Percentiles rank a stretch among this genome's conserved stretches.
phyloP scores from a whole-genome alignment of 1,140 invertebrate species.

The Trissolcus basalis region DNA sequence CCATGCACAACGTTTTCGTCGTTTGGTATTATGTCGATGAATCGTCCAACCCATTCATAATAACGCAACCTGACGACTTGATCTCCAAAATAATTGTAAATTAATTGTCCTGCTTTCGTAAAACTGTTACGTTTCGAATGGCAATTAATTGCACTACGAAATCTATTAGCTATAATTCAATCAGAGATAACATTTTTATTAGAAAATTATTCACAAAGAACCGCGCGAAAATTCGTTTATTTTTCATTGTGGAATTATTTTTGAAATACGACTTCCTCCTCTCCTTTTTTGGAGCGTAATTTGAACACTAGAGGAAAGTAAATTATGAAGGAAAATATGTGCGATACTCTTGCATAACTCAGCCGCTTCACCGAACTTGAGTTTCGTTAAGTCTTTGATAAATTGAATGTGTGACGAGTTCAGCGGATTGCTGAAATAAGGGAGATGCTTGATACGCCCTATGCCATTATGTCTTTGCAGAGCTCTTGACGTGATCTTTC shows the following conservation, averaged over 20 bases:
- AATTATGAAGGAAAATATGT: slow-evolving; percentile 56
- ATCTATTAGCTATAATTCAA: slow-evolving; percentile 57
- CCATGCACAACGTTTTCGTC: slow-evolving; percentile 53
- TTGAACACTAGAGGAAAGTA: slow-evolving; percentile 33
- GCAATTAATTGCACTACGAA: slow-evolving; percentile 27
- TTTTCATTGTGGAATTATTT: slow-evolving; percentile 50
- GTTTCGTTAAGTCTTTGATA: slow-evolving; percentile 63
- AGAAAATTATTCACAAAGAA: slow-evolving; percentile 49
- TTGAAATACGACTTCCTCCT: slow-evolving; percentile 50
- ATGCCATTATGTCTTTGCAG: slow-evolving; percentile 41
- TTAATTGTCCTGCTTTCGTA: slow-evolving; percentile 15
- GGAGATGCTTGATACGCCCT: slow-evolving; percentile 53
- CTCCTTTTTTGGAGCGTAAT: slow-evolving; percentile 53
- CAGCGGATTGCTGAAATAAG: slow-evolving; percentile 67
- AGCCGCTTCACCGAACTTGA: slow-evolving; percentile 43
- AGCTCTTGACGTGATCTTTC: slow-evolving; percentile 42
- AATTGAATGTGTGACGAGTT: slow-evolving; percentile 73
- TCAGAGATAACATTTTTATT: slow-evolving; percentile 53
- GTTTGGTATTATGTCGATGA: slow-evolving; percentile 58
- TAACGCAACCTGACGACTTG: slow-evolving; percentile 17
- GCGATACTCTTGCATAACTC: slow-evolving; percentile 44
- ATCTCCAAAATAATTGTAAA: slow-evolving; percentile 32
- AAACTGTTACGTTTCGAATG: slow-evolving; percentile 14
- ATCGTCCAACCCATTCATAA: slow-evolving; percentile 56
- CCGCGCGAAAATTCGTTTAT: slow-evolving; percentile 48